These are phyloP conservation scores for Propithecus deckenii DNA, from an alignment of 2,797 vertebrate species.

Conservation along the genomic window DNA sequence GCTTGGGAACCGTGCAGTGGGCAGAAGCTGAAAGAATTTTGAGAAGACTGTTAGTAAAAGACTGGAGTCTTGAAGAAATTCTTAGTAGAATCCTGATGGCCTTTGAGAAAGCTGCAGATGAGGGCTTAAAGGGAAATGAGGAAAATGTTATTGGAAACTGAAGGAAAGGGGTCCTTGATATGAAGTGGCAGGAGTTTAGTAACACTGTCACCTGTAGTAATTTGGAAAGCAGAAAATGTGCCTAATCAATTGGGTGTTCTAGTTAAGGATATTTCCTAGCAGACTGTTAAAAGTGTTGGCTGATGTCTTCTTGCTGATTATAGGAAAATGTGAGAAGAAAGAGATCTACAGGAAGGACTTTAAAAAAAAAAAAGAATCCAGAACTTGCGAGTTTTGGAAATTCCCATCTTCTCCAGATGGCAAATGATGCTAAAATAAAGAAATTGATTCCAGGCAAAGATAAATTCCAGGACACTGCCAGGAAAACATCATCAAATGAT, in stretches of 20 bases:
- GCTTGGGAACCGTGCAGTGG: background rate
- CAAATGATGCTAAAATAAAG: constrained; percentile 15
- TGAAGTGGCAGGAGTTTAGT: background rate
- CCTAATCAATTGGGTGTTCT: background rate
- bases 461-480: background rate
- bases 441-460: constrained; percentile 33
- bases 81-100: background rate
- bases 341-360: background rate
- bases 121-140: constrained; percentile 1
- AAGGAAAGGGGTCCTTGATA: background rate
- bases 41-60: background rate
- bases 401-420: background rate
- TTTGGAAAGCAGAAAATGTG: background rate
- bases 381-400: background rate
- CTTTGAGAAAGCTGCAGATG: background rate
- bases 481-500: background rate
- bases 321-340: background rate
- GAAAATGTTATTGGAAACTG: background rate
- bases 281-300: background rate
- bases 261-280: background rate
- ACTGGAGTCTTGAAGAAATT: background rate
- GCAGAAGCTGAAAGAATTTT: background rate
- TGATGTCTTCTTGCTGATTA: background rate
- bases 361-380: background rate
- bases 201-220: background rate